A percentile compares a stretch with the other conserved stretches of the same genome.
Conservation (phyloP, 2,888 invertebrate species). For the Drosophila incognita region DNA sequence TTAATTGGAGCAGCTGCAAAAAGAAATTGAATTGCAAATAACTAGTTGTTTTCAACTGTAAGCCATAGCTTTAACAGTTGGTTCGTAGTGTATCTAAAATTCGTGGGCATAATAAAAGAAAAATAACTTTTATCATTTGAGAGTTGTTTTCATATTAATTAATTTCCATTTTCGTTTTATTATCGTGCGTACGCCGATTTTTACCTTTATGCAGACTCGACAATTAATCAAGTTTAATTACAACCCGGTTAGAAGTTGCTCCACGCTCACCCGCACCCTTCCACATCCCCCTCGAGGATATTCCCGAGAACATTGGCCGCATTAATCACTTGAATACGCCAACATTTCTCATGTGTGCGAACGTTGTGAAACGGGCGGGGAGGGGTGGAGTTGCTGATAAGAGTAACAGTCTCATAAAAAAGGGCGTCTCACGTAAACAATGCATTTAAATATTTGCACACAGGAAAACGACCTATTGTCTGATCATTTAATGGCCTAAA, state of each 20-base stretch:
- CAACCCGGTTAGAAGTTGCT: slow-evolving; percentile 45
- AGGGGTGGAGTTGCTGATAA: slow-evolving; percentile 40
- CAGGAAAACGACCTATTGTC: slow-evolving; percentile 21
- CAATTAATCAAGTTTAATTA: slow-evolving; percentile 83
- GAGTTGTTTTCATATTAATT: slow-evolving; percentile 64
- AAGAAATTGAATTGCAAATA: slow-evolving; percentile 22
- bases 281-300: slow-evolving; percentile 23
- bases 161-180: slow-evolving; percentile 73
- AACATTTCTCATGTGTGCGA: slow-evolving; percentile 68
- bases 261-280: slow-evolving; percentile 1
- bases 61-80: not conserved
- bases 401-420: slow-evolving; percentile 46
- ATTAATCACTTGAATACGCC: slow-evolving; percentile 76
- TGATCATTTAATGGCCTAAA: slow-evolving; percentile 35
- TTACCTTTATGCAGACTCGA: slow-evolving; percentile 74
- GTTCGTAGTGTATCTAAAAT: slow-evolving; percentile 21
- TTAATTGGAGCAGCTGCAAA: slow-evolving; percentile 62
- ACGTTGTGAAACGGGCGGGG: not conserved
- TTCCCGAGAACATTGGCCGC: slow-evolving; percentile 58
- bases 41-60: not conserved
- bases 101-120: slow-evolving; percentile 1
- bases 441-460: slow-evolving; percentile 71
- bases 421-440: slow-evolving; percentile 64
- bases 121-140: slow-evolving; percentile 30
- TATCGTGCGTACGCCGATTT: slow-evolving; percentile 73